Evolutionary conservation across 2,888 invertebrate species (phyloP), one percentile per base, ranked within the genome.

Genomic region (Anorthoa munda): DNA sequence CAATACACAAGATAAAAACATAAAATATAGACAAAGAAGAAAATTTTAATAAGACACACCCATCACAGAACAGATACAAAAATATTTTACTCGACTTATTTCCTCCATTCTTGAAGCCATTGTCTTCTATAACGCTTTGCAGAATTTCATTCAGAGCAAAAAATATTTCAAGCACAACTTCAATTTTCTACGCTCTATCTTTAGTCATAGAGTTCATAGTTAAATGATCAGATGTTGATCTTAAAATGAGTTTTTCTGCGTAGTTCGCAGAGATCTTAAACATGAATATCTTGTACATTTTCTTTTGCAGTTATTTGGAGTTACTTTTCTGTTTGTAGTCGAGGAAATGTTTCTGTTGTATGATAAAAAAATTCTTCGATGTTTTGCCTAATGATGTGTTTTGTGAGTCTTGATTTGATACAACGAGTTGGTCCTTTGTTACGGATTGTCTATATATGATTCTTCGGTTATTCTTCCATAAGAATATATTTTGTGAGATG

Each of bases 211-310:
- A 74, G 80, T 84, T 65, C 26, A 48, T 21, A 73, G 63, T 84
- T 23, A 17, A 55, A 58, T 59, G 59, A 17, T 55, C 58, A 12
- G 7, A 66, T 18, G 13, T 50, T 46, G 66, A 82, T 74, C 65
- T 72, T 75, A 53, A 72, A 78, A 73, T 53, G 64, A 66, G 48
- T 65, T 82, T 70, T 78, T 72, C 77, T 63, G 17, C 55, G 82
- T 53, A 68, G 67, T 82, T 88, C 80, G 87, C 81, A 88, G 85
- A 86, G 76, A 82, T 84, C 83, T 81, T 81, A 79, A 82, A 85
- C 82, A 81, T 88, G 87, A 89, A 88, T 87, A 87, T 87, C 80
- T 87, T 86, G 79, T 77, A 80, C 73, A 79, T 87, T 84, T 78
- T 77, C 74, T 66, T 82, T 73, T 48, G 69, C 72, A 84, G 71